phyloP scores from a whole-genome alignment of 2,113 vertebrate species.

The Cranoglanis bouderius region DNA sequence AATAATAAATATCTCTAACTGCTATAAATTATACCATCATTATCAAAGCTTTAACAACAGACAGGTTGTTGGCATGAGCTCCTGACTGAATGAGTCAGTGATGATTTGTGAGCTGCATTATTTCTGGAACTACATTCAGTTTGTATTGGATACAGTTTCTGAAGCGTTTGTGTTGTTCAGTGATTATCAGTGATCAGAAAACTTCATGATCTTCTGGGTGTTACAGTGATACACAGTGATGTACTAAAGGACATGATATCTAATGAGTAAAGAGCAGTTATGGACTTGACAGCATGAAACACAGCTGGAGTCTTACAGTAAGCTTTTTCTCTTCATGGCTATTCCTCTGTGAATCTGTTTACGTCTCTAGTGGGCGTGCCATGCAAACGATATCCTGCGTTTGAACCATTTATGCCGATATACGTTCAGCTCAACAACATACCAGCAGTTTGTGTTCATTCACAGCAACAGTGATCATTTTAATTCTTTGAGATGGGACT shows the following conservation, averaged over 20 bases:
- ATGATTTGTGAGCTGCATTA: background rate
- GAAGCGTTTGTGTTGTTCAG: too few species aligned
- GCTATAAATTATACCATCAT: background rate
- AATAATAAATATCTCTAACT: background rate
- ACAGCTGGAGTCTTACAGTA: background rate
- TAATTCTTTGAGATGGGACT: slow-evolving; percentile 2
- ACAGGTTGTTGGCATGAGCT: too few species aligned
- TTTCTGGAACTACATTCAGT: background rate
- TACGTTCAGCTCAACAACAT: background rate
- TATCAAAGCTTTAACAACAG: background rate
- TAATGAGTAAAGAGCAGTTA: background rate
- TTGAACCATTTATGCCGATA: slow-evolving; percentile 3
- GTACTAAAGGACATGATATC: too few species aligned
- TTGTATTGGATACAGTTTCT: background rate
- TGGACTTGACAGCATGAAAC: background rate
- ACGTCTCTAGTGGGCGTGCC: background rate
- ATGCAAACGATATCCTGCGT: background rate
- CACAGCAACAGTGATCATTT: background rate
- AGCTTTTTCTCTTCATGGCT: too few species aligned
- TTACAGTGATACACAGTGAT: too few species aligned
- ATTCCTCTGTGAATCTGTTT: background rate
- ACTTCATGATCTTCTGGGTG: too few species aligned
- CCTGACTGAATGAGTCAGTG: too few species aligned
- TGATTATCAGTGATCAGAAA: too few species aligned
- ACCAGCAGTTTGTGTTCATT: background rate